Base-by-base conservation (phyloP, 2,888 invertebrate species). In the Spicauda simplicius region DNA sequence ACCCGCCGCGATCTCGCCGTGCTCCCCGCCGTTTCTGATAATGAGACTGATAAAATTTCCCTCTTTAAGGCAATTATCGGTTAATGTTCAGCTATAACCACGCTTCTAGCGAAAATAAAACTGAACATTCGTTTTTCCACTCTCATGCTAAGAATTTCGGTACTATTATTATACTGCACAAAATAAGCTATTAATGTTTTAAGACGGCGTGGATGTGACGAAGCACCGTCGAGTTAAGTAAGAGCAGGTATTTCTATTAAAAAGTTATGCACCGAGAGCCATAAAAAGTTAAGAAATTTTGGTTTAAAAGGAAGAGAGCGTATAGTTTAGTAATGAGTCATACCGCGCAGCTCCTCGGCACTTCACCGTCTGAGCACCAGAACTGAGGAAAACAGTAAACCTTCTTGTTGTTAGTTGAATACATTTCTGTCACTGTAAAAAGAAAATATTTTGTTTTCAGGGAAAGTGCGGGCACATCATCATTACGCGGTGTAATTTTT, bases 401-500 rank as follows among this genome's bases (percentile, higher is more conserved):
- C 80, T 81, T 81, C 79, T 81, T 81, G 81, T 70, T 73, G 72
- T 73, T 72, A 70, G 72, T 84, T 83, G 83, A 87, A 88, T 87
- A 90, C 86, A 85, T 87, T 88, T 87, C 83, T 87, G 90, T 86
- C 86, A 88, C 85, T 84, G 85, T 87, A 86, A 87, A 87, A 84
- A 85, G 86, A 87, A 89, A 87, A 91, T 90, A 90, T 90, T 90
- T 90, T 87, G 89, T 88, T 89, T 86, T 84, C 84, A 85, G 87
- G 84, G 80, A 87, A 83, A 90, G 87, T 85, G 88, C 86, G 90
- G 79, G 86, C 90, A 89, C 92, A 93, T 93, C 92, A 93, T 91
- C 92, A 93, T 93, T 93, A 93, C 86, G 90, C 76, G 74, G 81
- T 89, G 91, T 92, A 92, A 92, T 93, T 93, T 92, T 92, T 93